phyloP scores from a whole-genome alignment of 2,113 vertebrate genomes.

The Passerina amoena region DNA sequence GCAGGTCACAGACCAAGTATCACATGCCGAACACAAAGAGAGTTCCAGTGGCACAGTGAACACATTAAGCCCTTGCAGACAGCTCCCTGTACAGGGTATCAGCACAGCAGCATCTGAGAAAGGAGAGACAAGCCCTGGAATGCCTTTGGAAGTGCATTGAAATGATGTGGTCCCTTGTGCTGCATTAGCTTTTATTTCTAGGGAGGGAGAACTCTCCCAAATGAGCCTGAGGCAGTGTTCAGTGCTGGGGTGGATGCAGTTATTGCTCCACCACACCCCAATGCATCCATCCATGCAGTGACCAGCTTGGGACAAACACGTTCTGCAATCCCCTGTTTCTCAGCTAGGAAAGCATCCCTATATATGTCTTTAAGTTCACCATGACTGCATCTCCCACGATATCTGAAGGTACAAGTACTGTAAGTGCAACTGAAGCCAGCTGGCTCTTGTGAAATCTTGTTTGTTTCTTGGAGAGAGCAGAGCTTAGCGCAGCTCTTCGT shows the following conservation, averaged over 20 bases:
- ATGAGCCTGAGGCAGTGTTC: background rate
- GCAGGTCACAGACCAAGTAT: slow-evolving; percentile 31
- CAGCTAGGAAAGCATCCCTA: background rate
- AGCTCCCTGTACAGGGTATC: background rate
- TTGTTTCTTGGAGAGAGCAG: slow-evolving; percentile 46
- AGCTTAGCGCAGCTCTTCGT: background rate
- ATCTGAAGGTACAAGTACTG: slow-evolving; percentile 28
- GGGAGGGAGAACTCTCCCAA: background rate
- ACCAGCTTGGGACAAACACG: background rate
- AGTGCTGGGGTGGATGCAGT: background rate
- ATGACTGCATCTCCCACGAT: background rate
- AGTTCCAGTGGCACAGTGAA: background rate
- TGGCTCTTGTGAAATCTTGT: slow-evolving; percentile 41
- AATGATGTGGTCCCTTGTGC: background rate
- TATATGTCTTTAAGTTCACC: background rate
- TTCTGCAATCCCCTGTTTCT: background rate
- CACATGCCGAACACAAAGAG: background rate
- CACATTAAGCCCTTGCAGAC: background rate
- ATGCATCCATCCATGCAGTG: background rate
- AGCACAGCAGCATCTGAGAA: background rate
- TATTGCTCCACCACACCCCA: background rate
- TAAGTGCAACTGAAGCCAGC: slow-evolving; percentile 25
- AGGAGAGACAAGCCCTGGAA: background rate
- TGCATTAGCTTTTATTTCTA: background rate
- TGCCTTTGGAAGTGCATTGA: background rate